Evolutionary conservation across 2,888 invertebrate genomes (phyloP), one percentile per base, ranked within the genome.

Genomic region (Tiliacea aurago): DNA sequence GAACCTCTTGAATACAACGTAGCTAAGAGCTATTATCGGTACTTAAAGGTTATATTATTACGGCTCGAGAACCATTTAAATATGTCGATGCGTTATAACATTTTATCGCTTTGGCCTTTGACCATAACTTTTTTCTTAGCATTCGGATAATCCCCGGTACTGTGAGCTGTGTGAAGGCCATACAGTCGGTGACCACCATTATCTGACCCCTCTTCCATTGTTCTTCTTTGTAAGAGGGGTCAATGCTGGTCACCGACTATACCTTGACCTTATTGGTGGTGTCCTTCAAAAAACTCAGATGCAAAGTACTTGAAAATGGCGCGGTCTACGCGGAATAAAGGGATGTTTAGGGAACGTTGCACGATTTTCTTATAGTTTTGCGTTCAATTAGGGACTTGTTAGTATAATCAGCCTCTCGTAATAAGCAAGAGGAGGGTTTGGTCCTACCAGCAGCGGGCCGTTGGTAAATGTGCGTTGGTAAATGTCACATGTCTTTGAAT

Each of bases 1-100:
- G 51, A 62, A 55, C 28, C 47, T 62, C 70, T 79, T 70, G 55
- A 65, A 65, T 76, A 81, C 64, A 81, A 81, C 56, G 41, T 81
- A 47, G 61, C 5, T 11, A 41, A 51, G 28, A 45, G 9, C 11
- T 11, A 5, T 13, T 37, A 55, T 59, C 11, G 13, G 20, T 45
- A 64, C n/a, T 45, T 53, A 6, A 28, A n/a, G 13, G 47, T 53
- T 41, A 47, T 72, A 51, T 43, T 43, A 51, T 20, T 20, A 23
- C 37, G 20, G 28, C 13, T 41, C n/a, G 0, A 47, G 37, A 13
- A 15, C 9, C 0, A 20, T 56, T n/a, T 61, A 45, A 41, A 33
- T 1, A 33, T 45, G 23, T 66, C 10, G 20, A 66, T 20, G 41
- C 33, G 33, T 41, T 20, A 13, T 18, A 10, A 47, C 18, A 45